Conservation (phyloP, 2,797 vertebrate genomes). For the Pristis pectinata region DNA sequence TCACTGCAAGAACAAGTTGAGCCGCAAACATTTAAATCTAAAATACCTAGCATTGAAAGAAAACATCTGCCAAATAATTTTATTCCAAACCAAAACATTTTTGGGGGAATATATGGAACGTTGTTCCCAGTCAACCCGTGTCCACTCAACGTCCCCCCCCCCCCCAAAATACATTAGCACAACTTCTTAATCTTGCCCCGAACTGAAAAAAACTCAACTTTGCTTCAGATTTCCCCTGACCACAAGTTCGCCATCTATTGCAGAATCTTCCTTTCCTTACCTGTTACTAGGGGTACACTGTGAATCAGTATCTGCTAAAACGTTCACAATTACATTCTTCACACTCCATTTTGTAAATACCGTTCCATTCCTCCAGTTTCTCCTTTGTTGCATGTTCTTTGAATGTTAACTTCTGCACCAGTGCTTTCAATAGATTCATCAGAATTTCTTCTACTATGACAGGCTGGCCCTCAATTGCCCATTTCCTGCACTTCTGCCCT, state of each 20-base stretch:
- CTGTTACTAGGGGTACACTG: neutral
- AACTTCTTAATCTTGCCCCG: neutral
- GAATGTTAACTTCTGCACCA: neutral
- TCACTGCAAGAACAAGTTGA: neutral
- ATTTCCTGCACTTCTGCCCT: neutral
- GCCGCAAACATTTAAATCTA: neutral
- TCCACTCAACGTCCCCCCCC: neutral
- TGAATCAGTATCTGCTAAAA: neutral
- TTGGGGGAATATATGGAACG: neutral
- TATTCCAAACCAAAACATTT: neutral
- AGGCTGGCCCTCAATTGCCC: neutral
- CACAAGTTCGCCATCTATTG: neutral
- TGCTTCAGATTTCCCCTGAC: neutral
- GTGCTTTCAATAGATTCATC: neutral
- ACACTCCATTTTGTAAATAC: too few relatives aligned
- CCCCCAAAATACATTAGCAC: neutral
- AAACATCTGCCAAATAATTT: neutral
- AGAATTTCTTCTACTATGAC: neutral
- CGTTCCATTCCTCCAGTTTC: too few relatives aligned
- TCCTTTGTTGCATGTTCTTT: too few relatives aligned
- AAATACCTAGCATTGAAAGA: neutral
- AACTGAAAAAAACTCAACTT: neutral
- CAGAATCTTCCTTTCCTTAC: too few relatives aligned
- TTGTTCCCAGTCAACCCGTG: neutral
- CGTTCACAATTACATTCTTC: neutral